Base-by-base conservation (phyloP, 2,888 invertebrate species). In the Notodonta ziczac region DNA sequence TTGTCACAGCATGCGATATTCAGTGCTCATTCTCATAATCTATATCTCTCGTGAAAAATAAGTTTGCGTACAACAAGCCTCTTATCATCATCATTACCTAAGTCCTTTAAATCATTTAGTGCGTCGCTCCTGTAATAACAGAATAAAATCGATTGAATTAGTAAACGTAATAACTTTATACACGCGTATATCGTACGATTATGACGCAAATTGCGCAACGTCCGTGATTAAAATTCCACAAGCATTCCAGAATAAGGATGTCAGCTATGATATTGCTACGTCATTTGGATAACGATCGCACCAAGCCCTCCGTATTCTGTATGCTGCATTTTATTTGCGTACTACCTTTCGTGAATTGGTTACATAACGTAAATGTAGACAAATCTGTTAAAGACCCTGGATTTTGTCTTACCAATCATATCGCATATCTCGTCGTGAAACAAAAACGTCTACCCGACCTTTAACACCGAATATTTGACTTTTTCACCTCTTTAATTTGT, bases 191-290 rank as follows among this genome's bases (percentile, higher is more conserved):
- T 35, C 35, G 7, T 7, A 4, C 35, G 35, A 35, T 5, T 42
- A 42, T 42, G 10, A 10, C 10, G 42, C 42, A 42, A 42, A 10
- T 42, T 73, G 58, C 66, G 63, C 58, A 61, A 69, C 63, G 32
- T 59, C 56, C 62, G 54, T 70, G 69, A 76, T 76, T 73, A 66
- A 69, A 70, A 75, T 75, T 70, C 76, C 59, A 61, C 42, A 40
- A 56, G 66, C 69, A 63, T 66, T 56, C 52, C 66, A 61, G 63
- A 69, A 67, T 70, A 70, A 70, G 76, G 73, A 72, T 75, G 74
- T 63, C 69, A 65, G 61, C 55, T 66, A 65, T 71, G 59, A 69
- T 73, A 67, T 63, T 59, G 69, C 52, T 61, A 66, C 62, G 59
- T 57, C 62, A 66, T 65, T 74, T 67, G 55, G 44, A 71, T 72